Conservation (phyloP, 2,113 vertebrate genomes). For the Trogon melanurus region DNA sequence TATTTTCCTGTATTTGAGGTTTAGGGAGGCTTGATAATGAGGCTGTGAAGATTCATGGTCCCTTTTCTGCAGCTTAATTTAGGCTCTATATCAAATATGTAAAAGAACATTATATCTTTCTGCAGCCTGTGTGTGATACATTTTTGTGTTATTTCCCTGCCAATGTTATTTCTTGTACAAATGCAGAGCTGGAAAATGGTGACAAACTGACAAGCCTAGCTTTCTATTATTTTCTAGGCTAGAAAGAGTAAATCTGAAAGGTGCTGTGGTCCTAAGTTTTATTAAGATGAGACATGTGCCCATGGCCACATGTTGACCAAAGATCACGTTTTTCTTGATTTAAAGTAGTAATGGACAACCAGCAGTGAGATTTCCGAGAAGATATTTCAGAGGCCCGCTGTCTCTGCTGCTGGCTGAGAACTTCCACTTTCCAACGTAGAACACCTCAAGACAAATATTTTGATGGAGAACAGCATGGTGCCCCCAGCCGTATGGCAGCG, state of each 20-base stretch:
- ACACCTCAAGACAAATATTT: background rate
- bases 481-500: background rate
- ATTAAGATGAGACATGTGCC: background rate
- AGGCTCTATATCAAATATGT: constrained; percentile 86
- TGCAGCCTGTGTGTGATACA: constrained; percentile 74
- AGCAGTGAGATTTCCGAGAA: background rate
- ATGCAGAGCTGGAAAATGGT: constrained; percentile 63
- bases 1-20: constrained; percentile 83
- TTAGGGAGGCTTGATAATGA: constrained; percentile 84
- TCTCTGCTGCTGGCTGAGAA: background rate
- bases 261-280: background rate
- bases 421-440: background rate
- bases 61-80: constrained; percentile 85
- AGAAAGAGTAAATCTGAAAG: background rate
- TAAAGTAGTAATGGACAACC: background rate
- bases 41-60: constrained; percentile 82
- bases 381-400: background rate
- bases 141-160: constrained; percentile 78
- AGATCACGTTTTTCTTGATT: background rate
- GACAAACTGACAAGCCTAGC: constrained; percentile 53
- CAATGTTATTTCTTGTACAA: constrained; percentile 70
- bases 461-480: background rate
- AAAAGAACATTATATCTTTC: constrained; percentile 80
- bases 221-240: constrained; percentile 36
- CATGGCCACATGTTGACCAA: background rate